Percentiles rank a stretch among this genome's conserved stretches.
Conservation (phyloP, 2,797 vertebrate species). For the Chrysocyon brachyurus region DNA sequence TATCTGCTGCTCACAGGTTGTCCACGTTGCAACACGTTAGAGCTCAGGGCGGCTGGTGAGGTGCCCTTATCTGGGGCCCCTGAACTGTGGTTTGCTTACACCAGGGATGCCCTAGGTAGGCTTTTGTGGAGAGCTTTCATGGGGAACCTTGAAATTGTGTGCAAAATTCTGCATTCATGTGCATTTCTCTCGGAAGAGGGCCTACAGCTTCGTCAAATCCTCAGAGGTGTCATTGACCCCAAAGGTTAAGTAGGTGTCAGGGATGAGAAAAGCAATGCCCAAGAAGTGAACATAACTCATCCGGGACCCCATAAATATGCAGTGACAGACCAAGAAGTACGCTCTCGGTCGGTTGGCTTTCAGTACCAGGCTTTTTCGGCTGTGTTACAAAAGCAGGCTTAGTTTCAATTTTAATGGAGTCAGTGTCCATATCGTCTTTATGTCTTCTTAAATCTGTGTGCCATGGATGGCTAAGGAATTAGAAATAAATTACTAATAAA, state of each 20-base stretch:
- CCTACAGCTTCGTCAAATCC: background rate
- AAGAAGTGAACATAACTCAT: background rate
- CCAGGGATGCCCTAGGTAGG: background rate
- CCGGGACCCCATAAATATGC: background rate
- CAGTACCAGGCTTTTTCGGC: background rate
- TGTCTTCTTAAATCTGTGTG: slow-evolving; percentile 36
- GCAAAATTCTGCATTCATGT: background rate
- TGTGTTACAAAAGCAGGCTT: background rate
- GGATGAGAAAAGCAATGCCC: background rate
- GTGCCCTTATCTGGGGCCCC: background rate
- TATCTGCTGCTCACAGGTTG: background rate
- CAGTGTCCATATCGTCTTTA: background rate
- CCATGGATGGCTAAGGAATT: slow-evolving; percentile 18
- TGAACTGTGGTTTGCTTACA: background rate
- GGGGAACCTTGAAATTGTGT: background rate
- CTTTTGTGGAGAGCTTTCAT: background rate
- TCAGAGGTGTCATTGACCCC: background rate
- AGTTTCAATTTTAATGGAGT: slow-evolving; percentile 21
- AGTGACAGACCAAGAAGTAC: background rate
- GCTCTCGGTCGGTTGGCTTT: background rate
- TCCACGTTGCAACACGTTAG: background rate
- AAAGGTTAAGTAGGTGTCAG: background rate
- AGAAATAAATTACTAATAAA: slow-evolving; percentile 31
- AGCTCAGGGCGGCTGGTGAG: no score
- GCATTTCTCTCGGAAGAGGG: background rate